phyloP scores from a whole-genome alignment of 2,797 vertebrate species.

The Sebastes taczanowskii region DNA sequence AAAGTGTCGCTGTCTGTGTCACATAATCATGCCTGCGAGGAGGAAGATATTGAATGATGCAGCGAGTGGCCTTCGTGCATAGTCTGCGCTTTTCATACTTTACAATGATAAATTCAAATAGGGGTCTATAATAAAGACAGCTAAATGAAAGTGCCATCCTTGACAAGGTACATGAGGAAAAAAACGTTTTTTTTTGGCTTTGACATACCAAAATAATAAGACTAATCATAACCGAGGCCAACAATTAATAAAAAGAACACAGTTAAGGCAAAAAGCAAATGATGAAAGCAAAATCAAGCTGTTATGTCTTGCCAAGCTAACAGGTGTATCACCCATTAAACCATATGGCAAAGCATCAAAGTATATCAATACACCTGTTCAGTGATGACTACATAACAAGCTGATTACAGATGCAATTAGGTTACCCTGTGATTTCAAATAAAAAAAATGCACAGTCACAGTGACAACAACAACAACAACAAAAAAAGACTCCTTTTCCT shows the following conservation, averaged over 20 bases:
- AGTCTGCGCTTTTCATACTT: neutral
- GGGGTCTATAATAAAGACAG: neutral
- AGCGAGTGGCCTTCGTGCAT: neutral
- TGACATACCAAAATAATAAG: neutral
- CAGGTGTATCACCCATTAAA: neutral
- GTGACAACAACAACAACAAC: neutral
- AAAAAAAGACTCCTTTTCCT: neutral
- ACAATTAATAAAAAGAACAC: neutral
- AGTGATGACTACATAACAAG: neutral
- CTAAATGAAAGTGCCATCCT: neutral
- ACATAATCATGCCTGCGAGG: constrained; percentile 1
- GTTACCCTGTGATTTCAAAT: neutral
- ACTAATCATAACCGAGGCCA: neutral
- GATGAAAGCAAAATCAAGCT: neutral
- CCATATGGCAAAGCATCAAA: neutral
- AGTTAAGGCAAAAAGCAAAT: neutral
- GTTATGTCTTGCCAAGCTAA: neutral
- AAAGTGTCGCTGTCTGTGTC: neutral
- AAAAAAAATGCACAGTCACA: too few species aligned
- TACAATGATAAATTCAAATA: constrained; percentile 5
- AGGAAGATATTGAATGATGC: neutral
- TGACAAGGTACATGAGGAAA: neutral
- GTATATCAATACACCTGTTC: neutral
- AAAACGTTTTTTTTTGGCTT: neutral
- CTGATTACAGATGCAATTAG: neutral